Percentiles rank a stretch among this genome's conserved stretches.
Conservation (phyloP, 1,140 invertebrate genomes). For the Ridgeia piscesae region DNA sequence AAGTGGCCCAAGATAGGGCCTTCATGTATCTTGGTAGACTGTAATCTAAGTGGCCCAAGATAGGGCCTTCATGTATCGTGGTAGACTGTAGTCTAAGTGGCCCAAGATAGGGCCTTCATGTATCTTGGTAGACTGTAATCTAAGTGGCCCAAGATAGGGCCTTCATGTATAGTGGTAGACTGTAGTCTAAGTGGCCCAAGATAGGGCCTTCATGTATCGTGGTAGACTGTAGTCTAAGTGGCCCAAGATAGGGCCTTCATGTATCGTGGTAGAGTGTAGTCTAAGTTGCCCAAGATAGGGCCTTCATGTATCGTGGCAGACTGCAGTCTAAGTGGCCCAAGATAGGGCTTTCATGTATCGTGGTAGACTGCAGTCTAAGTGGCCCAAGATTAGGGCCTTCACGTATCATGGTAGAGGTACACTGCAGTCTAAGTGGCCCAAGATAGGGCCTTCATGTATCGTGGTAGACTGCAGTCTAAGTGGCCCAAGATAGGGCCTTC, state of each 20-base stretch:
- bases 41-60: constrained; percentile 85
- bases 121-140: constrained; percentile 75
- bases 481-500: constrained; percentile 76
- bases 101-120: constrained; percentile 67
- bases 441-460: constrained; percentile 66
- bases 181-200: constrained; percentile 85
- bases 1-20: constrained; percentile 79
- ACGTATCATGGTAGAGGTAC: constrained; percentile 58
- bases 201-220: constrained; percentile 59
- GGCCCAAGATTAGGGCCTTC: constrained; percentile 73
- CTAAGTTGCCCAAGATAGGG: constrained; percentile 81
- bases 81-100: constrained; percentile 80
- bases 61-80: constrained; percentile 61
- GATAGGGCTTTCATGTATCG: constrained; percentile 64
- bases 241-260: constrained; percentile 70
- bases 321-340: constrained; percentile 85
- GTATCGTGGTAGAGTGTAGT: constrained; percentile 72
- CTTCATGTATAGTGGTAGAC: constrained; percentile 56
- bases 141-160: constrained; percentile 78
- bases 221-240: constrained; percentile 79
- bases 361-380: constrained; percentile 77
- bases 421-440: constrained; percentile 81
- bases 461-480: constrained; percentile 75
- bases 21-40: constrained; percentile 60
- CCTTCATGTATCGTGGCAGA: constrained; percentile 56